Evolutionary conservation across 2,797 vertebrate species (phyloP), one percentile per base, ranked within the genome.

Genomic region (Phalanger gymnotis): DNA sequence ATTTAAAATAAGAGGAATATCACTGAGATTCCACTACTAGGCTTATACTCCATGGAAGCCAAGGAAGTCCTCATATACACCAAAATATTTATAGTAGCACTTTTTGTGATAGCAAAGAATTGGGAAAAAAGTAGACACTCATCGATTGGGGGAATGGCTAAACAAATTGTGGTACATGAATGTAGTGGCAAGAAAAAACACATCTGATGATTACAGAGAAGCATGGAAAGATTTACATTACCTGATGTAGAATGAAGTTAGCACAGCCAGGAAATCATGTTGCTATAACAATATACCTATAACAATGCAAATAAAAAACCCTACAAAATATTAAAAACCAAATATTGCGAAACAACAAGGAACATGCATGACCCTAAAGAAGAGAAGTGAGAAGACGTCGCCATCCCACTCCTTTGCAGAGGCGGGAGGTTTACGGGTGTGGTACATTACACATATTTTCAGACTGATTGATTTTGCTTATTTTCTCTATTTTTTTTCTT

Each of bases 1-100:
- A 56, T 55, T n/a, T 92, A 93, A 96, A 92, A 31, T 53, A 47
- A 96, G 96, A 94, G 47, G 13, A 92, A 51, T 13, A 30, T 94
- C 7, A 25, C 19, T 47, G 31, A 34, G 40, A 81, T 25, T 27
- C 40, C 40, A 81, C 40, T 27, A 47, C n/a, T 81, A 27, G 40
- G 9, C 0, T 40, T 73, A 25, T 51, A 87, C 9, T 87, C 40
- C 73, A 87, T 51, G 9, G 40, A 87, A 87, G 73, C 22, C 73
- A 87, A 87, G 73, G 11, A 87, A 87, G 22, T 87, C 40, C 40
- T 3, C 73, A 81, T 81, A 81, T 25, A 9, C 25, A 87, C 25
- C 22, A 87, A 87, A 87, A 87, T 87, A 27, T 47, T 47, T 40
- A 27, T 87, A 51, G 73, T 47, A 27, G 9, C 22, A 27, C 25